Base-by-base conservation (phyloP, 2,113 vertebrate species). In the Grantiella picta region DNA sequence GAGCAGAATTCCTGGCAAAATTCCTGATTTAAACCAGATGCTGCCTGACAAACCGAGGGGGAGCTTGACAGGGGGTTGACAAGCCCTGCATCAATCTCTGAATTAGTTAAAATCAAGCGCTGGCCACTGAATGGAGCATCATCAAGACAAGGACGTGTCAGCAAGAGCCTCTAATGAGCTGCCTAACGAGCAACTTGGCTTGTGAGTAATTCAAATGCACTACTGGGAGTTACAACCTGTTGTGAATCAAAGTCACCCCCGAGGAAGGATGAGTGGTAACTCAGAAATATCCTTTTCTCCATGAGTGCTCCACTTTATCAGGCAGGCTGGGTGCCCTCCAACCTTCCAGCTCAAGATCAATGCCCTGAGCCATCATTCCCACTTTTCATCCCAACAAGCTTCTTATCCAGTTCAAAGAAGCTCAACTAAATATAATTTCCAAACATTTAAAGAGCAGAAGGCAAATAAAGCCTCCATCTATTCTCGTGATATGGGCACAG, bases 21-120 rank as follows among this genome's bases (percentile, higher is more conserved):
- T 49, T 69, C 71, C 71, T 92, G 82, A 97, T 96, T 25, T 42
- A 72, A 96, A 90, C 16, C 95, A 96, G 93, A 95, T 95, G 96
- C 53, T 82, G 92, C 63, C 81, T 18, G 36, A 76, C 25, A 72
- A 72, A 76, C 13, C 0, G 4, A 60, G 15, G 31, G 72, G 73
- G 60, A 75, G 69, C 45, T 40, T 66, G 85, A 73, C 35, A 29
- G 78, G 72, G 81, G 53, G 18, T 17, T 59, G 88, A 53, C 36
- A 25, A 85, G 31, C 60, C 78, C 65, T 54, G 28, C 11, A 7
- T 25, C 65, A 8, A 49, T 0, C 9, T 38, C 15, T 22, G 69
- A 88, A 82, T 87, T 14, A 44, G 68, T 28, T 38, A 10, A 57
- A 82, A 91, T 49, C 38, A 68, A 84, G 82, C 5, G 0, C 3